Base-by-base conservation (phyloP, 2,113 vertebrate species). In the Corynorhinus townsendii region DNA sequence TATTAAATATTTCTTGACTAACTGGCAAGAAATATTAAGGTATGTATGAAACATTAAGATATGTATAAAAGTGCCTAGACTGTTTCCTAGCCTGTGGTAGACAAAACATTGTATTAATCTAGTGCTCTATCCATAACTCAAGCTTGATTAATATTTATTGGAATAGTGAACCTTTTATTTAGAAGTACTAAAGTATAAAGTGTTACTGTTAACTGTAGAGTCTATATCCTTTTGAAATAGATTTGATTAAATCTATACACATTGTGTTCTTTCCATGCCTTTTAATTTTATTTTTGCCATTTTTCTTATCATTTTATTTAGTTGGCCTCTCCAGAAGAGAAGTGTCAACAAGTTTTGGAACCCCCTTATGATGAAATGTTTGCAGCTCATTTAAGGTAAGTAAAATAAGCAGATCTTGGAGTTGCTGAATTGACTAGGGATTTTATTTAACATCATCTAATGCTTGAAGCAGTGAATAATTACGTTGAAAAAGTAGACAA, bases 311-410 rank as follows among this genome's bases (percentile, higher is more conserved):
- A 26, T 76, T 83, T 97, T 99, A 26, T 79, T 83, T 97, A 99
- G 99, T 96, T 99, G 97, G 98, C 99, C 5, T 99, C 98, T 96
- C 99, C 99, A n/a, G 99, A 99, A 95, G 99, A 99, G 77, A 99
- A 99, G 83, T 99, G 99, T 96, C 99, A 99, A 30, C 99, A 99
- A 94, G 98, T 99, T 77, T 96, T 99, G 97, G 99, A 99, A 92
- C 99, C 99, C 0, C 99, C 99, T 0, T 99, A 99, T 11, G 99
- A 99, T 56, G 99, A 99, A 97, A 99, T 99, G 99, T 99, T 99
- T 80, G 99, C 99, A 43, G 99, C 99, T 95, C 99, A 99, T 95
- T 98, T 99, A 96, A 99, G 99, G 99, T 20, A 54, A 43, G 49
- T 59, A 66, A 68, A 79, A 45, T 11, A 52, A 49, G 68, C 35